Conservation (phyloP, 2,888 invertebrate species). For the Drosophila mulleri region DNA sequence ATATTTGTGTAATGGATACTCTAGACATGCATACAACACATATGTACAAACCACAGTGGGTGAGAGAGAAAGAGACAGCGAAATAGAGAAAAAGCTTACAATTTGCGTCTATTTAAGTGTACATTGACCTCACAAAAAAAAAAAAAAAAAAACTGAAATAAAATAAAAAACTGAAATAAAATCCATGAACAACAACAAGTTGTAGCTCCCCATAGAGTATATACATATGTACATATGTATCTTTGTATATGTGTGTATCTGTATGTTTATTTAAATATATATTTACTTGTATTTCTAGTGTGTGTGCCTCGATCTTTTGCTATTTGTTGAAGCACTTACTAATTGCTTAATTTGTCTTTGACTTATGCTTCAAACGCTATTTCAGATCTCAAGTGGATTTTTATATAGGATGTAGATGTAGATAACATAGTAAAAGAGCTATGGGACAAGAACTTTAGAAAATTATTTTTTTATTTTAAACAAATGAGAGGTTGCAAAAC, state of each 20-base stretch:
- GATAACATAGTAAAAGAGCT: not conserved
- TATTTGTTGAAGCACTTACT: constrained; percentile 14
- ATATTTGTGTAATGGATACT: constrained; percentile 41
- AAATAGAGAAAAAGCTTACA: constrained; percentile 56
- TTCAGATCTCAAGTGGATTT: constrained; percentile 10
- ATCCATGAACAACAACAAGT: constrained; percentile 23
- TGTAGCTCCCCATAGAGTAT: constrained; percentile 12
- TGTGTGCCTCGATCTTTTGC: constrained; percentile 13
- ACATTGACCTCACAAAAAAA: constrained; percentile 69
- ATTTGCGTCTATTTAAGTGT: constrained; percentile 66
- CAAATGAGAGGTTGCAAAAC: too few species aligned
- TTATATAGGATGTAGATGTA: not conserved
- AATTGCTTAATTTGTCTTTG: constrained; percentile 33
- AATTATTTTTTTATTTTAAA: too few species aligned
- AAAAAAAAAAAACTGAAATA: constrained; percentile 15
- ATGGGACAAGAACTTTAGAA: not conserved
- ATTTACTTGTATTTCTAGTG: constrained; percentile 11
- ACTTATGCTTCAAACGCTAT: constrained; percentile 11
- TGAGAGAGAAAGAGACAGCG: not conserved
- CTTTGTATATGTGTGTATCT: not conserved
- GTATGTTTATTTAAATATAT: constrained; percentile 5
- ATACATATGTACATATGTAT: not conserved
- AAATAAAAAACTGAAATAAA: not conserved
- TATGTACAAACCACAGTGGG: constrained; percentile 40
- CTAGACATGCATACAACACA: constrained; percentile 44